These are phyloP conservation scores for Heliothis peltigera DNA, from an alignment of 2,888 invertebrate species.

Conservation along the genomic window DNA sequence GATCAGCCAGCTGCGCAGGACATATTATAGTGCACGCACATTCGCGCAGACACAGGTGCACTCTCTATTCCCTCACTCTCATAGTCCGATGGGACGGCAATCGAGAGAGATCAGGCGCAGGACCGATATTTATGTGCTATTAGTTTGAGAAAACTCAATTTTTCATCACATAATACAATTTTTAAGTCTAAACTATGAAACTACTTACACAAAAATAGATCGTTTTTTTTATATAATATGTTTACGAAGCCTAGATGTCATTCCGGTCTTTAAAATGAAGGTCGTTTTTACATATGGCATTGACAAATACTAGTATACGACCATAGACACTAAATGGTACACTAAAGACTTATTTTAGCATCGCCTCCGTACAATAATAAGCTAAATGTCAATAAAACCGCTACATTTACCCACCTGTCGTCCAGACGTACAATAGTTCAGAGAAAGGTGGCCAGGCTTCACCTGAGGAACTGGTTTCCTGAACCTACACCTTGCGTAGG, in stretches of 20 bases:
- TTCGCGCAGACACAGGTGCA: no score
- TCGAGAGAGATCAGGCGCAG: no score
- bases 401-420: constrained; percentile 40
- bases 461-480: constrained; percentile 50
- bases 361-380: neutral
- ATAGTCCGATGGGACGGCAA: no score
- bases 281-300: neutral
- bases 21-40: no score
- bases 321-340: neutral
- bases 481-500: constrained; percentile 39
- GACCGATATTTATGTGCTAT: no score
- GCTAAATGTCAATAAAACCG: constrained; percentile 8
- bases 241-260: neutral
- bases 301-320: neutral
- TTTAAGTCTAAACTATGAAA: no score
- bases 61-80: no score
- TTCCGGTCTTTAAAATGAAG: neutral
- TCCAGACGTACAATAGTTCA: constrained; percentile 40
- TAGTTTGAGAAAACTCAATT: no score
- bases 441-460: constrained; percentile 43
- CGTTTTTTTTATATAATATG: no score
- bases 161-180: no score
- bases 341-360: neutral
- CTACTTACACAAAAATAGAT: no score
- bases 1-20: no score